Evolutionary conservation across 1,140 invertebrate species (phyloP), one percentile per base, ranked within the genome.

Genomic region (Eufriesea mexicana): DNA sequence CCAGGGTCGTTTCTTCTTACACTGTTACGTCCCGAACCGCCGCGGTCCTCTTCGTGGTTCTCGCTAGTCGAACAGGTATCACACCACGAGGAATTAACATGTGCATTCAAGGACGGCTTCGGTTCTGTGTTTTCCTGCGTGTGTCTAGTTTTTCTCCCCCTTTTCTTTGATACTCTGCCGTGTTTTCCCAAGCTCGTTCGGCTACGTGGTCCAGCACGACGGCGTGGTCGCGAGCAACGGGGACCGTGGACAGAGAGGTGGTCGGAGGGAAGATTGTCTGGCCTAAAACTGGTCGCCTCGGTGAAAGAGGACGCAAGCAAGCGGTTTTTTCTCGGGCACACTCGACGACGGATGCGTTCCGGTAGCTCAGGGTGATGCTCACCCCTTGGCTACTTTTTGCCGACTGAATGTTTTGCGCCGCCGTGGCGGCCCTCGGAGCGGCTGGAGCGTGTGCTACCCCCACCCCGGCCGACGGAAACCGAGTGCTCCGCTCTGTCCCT

Each of bases 351-450:
- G 70, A 86, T 82, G 49, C 64, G 83, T 75, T 79, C 55, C 51
- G 83, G 81, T 85, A 89, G 83, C 88, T 90, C 90, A 90, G 91
- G 91, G 89, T 92, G 91, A 92, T 93, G 93, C 90, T 93, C 92
- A 94, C 93, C 93, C 94, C 94, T 93, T 93, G 94, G 91, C 92
- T 94, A 94, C 94, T 94, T 94, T 94, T 94, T 94, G 93, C 93
- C 93, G 93, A 94, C 94, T 94, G 92, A 94, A 94, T 94, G 93
- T 94, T 94, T 94, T 94, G 93, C 92, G 93, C 92, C 86, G 89
- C 88, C 87, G 89, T 88, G 59, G 89, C 87, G 88, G 86, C 88
- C 86, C 89, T 91, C 88, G 79, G 83, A 84, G 85, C 85, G 89
- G 88, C 89, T 81, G 86, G 89, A 90, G 85, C 89, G 89, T 90